Evolutionary conservation across 2,888 invertebrate species (phyloP).

Genomic region (Dicycla oo): DNA sequence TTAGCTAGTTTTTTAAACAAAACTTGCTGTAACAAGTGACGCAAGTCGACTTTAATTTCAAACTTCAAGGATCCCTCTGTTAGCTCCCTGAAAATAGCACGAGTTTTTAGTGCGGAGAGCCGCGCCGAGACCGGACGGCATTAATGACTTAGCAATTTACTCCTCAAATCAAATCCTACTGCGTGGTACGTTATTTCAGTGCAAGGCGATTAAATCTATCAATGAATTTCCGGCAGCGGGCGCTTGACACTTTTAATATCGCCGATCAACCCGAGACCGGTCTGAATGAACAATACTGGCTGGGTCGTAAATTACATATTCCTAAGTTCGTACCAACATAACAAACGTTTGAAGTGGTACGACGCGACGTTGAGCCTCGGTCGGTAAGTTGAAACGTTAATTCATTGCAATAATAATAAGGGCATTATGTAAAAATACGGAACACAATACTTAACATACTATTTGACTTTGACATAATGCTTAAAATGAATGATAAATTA

Average conservation of each 20-base stretch:
- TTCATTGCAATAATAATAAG: constrained; percentile 59
- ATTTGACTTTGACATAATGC: constrained; percentile 1
- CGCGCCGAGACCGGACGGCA: constrained; percentile 85
- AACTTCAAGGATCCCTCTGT: constrained; percentile 77
- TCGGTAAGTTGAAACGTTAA: constrained; percentile 64
- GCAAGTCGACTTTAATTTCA: constrained; percentile 74
- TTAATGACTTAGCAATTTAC: constrained; percentile 89
- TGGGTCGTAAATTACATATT: constrained; percentile 86
- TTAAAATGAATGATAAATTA: not conserved
- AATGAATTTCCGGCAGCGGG: constrained; percentile 89
- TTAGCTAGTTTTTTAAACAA: constrained; percentile 33
- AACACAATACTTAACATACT: constrained; percentile 18
- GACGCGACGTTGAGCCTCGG: constrained; percentile 57
- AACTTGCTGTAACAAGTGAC: constrained; percentile 62
- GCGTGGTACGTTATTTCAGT: constrained; percentile 84
- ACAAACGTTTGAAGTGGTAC: constrained; percentile 68
- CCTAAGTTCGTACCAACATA: constrained; percentile 80
- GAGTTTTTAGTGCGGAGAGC: constrained; percentile 80
- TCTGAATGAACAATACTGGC: constrained; percentile 88
- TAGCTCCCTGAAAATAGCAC: constrained; percentile 82
- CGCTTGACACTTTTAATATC: constrained; percentile 89
- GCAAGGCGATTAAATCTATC: constrained; percentile 88
- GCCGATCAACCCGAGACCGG: constrained; percentile 85
- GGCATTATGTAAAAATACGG: constrained; percentile 55
- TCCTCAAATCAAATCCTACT: constrained; percentile 85